Evolutionary conservation across 1,140 invertebrate genomes (phyloP), one percentile per base, ranked within the genome.

Genomic region (Drosophila murphyi): DNA sequence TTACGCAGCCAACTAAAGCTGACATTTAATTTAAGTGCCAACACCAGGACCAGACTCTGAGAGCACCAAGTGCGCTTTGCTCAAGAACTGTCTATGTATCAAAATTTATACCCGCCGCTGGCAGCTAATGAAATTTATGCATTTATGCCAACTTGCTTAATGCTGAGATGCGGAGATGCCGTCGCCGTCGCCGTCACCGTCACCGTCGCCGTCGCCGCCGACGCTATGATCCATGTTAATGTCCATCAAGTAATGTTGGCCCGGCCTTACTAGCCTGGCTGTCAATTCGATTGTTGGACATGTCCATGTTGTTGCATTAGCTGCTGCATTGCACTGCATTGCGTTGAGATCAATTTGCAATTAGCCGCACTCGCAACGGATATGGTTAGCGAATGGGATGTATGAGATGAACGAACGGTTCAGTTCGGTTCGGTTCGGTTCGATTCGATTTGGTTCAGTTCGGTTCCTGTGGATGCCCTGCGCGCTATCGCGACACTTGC

Each of bases 261-360:
- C 39, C 10, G 47, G 76, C 55, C 50, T 55, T 35, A 20, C 20
- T 20, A 20, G 20, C 20, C 20, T 20, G 70, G 65, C 85, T 89
- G 85, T 90, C 85, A 89, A 78, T 89, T 85, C 86, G 71, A 90
- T 89, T 89, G 85, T 89, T 90, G 81, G 72, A 88, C 85, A 88
- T 88, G 83, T 87, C 81, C 77, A 83, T 76, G 81, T 76, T 75
- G 67, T 51, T 48, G 20, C 20, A 20, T 20, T 20, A 20, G 20
- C 48, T 43, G n/a, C 34, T 20, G 55, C 39, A 6, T 39, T 12
- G 69, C n/a, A 37, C 35, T 43, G 60, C 69, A 48, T 50, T 32
- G 52, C 69, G 61, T 73, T 63, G 61, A 76, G 71, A 77, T 77
- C 85, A 89, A 89, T 89, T 89, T 89, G 85, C 85, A 89, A 89